A percentile compares a stretch with the other conserved stretches of the same genome.
phyloP scores from a whole-genome alignment of 1,140 invertebrate species.

The Lucilia cuprina region DNA sequence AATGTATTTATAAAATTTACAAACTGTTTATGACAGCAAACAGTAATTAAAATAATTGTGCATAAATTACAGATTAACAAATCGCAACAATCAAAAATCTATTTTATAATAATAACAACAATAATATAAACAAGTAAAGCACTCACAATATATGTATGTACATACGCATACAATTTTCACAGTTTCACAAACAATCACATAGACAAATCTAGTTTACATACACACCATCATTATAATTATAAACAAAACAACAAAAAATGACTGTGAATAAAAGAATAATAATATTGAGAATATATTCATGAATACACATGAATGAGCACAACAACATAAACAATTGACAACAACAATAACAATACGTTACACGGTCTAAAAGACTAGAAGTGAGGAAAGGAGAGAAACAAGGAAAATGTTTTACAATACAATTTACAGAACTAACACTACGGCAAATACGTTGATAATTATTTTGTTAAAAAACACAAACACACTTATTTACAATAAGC shows the following conservation, averaged over 20 bases:
- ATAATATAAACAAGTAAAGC: background rate
- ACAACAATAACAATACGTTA: slow-evolving; percentile 11
- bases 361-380: background rate
- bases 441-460: background rate
- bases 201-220: background rate
- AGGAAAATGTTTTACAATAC: too few relatives aligned
- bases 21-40: slow-evolving; percentile 24
- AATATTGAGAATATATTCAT: background rate
- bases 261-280: background rate
- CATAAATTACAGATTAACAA: slow-evolving; percentile 33
- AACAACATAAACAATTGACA: background rate
- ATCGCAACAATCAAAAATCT: slow-evolving; percentile 18
- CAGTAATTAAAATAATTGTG: slow-evolving; percentile 33
- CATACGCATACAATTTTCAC: background rate
- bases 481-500: background rate
- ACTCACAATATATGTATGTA: background rate
- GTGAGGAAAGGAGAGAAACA: too few relatives aligned
- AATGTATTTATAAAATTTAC: slow-evolving; percentile 14
- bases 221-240: background rate
- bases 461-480: background rate
- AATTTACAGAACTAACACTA: background rate
- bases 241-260: background rate
- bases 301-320: slow-evolving; percentile 10
- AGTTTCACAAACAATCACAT: background rate
- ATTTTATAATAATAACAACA: background rate